A percentile compares a stretch with the other conserved stretches of the same genome.
Evolutionary conservation across 1,140 invertebrate species (phyloP).

Genomic region (Micrasema longulum): DNA sequence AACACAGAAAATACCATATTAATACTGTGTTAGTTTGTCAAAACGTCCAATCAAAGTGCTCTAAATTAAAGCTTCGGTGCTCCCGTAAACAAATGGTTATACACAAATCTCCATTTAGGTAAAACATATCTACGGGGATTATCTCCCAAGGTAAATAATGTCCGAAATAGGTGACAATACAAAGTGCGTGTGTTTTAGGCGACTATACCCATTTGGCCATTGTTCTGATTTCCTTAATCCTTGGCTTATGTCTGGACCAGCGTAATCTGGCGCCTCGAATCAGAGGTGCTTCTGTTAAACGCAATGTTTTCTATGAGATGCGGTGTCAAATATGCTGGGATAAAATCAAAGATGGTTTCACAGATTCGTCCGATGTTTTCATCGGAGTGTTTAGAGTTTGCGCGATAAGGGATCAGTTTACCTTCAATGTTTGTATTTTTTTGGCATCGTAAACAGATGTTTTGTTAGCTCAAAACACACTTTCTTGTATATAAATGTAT

Average conservation of each 20-base stretch:
- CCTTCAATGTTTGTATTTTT: constrained; percentile 23
- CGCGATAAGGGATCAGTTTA: constrained; percentile 40
- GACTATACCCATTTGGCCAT: constrained; percentile 36
- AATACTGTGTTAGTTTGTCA: too few species aligned
- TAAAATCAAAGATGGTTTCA: constrained; percentile 36
- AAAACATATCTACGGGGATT: constrained; percentile 37
- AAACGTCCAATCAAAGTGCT: constrained; percentile 2
- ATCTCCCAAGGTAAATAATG: constrained; percentile 38
- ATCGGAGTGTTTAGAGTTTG: constrained; percentile 34
- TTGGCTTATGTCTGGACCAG: constrained; percentile 33
- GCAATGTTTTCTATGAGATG: constrained; percentile 27
- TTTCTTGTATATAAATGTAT: too few species aligned
- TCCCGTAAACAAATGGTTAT: constrained; percentile 22
- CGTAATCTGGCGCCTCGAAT: constrained; percentile 52
- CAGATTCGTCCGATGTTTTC: constrained; percentile 40
- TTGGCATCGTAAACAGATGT: constrained; percentile 13
- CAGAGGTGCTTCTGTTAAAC: constrained; percentile 39
- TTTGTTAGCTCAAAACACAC: not conserved
- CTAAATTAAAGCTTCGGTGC: constrained; percentile 26
- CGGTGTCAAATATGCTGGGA: constrained; percentile 38
- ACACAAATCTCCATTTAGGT: constrained; percentile 31
- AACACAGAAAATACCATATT: too few species aligned
- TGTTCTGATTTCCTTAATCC: constrained; percentile 23
- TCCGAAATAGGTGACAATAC: constrained; percentile 37
- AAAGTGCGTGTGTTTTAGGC: constrained; percentile 33